Percentiles rank a stretch among this genome's conserved stretches.
phyloP scores from a whole-genome alignment of 2,888 invertebrate genomes.

The Steromphala cineraria region DNA sequence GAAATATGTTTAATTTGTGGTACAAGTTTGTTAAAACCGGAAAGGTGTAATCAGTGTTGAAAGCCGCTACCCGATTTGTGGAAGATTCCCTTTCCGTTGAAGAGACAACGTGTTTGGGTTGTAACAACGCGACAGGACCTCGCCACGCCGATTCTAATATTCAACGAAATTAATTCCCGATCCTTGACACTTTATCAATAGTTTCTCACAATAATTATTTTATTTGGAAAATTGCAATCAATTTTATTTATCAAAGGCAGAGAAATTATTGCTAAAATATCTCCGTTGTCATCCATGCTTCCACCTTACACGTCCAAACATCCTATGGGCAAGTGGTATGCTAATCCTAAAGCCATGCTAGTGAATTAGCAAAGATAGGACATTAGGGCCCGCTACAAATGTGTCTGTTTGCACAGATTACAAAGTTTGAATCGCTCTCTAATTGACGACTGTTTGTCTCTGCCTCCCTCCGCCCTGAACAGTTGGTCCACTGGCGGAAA shows the following conservation, averaged over 20 bases:
- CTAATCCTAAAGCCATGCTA: background rate
- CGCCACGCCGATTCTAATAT: constrained; percentile 14
- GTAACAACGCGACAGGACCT: background rate
- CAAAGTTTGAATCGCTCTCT: background rate
- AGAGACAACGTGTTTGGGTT: background rate
- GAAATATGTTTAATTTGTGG: background rate
- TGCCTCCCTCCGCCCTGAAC: constrained; percentile 4
- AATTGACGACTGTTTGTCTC: constrained; percentile 8
- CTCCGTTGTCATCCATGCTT: constrained; percentile 11
- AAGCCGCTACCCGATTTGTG: too few relatives aligned
- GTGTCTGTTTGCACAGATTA: constrained; percentile 15
- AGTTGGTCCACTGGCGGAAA: constrained; percentile 17
- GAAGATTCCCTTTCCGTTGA: background rate
- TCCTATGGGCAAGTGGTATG: background rate
- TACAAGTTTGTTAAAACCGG: constrained; percentile 3
- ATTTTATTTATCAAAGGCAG: constrained; percentile 33
- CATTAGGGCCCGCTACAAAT: background rate
- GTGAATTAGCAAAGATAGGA: constrained; percentile 9
- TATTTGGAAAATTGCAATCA: constrained; percentile 41
- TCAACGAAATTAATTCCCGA: constrained; percentile 38
- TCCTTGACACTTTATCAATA: constrained; percentile 34
- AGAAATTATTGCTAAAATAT: constrained; percentile 38
- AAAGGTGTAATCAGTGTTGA: background rate
- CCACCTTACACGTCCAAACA: background rate
- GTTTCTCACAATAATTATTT: constrained; percentile 29